phyloP scores from a whole-genome alignment of 1,140 invertebrate species.

The Rhizoglyphus robini region DNA sequence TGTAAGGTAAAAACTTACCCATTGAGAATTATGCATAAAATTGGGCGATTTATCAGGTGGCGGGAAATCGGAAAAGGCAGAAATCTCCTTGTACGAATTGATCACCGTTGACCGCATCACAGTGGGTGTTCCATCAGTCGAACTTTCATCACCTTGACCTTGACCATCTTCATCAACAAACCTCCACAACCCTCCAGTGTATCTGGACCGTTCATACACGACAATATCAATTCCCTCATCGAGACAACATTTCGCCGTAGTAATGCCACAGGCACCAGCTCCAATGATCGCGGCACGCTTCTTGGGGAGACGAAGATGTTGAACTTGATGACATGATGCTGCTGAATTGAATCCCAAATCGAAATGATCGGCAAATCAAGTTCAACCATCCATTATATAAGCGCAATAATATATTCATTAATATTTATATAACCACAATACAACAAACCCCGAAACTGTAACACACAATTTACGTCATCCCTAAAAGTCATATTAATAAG shows the following conservation, averaged over 20 bases:
- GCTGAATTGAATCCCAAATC: too few relatives aligned
- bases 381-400: too few relatives aligned
- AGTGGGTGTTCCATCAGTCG: constrained; percentile 28
- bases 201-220: constrained; percentile 34
- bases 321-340: too few relatives aligned
- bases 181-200: constrained; percentile 42
- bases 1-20: constrained; percentile 1
- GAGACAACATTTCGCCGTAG: constrained; percentile 35
- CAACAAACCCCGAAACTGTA: too few relatives aligned
- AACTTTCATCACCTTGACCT: constrained; percentile 15
- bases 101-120: constrained; percentile 29
- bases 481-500: too few relatives aligned
- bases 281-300: constrained; percentile 34
- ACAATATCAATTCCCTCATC: constrained; percentile 33
- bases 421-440: too few relatives aligned
- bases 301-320: too few relatives aligned
- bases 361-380: too few relatives aligned
- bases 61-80: constrained; percentile 34
- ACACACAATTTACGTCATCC: too few relatives aligned
- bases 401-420: too few relatives aligned
- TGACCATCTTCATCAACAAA: constrained; percentile 30
- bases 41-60: constrained; percentile 34
- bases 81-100: constrained; percentile 25
- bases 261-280: constrained; percentile 36
- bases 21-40: constrained; percentile 34